Conservation (phyloP, 2,888 invertebrate genomes). For the Drosophila siamana region DNA sequence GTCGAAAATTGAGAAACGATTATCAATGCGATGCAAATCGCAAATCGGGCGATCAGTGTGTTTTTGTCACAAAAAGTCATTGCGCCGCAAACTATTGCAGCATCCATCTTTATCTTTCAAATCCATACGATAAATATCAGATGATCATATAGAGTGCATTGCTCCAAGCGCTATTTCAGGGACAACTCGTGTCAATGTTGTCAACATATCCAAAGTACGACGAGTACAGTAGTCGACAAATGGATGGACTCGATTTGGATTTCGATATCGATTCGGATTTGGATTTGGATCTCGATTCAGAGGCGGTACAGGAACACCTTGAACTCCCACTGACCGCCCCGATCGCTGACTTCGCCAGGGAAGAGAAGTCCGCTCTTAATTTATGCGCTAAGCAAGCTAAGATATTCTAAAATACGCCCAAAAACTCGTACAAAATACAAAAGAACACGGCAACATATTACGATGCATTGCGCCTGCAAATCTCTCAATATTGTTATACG, state of each 20-base stretch:
- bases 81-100: slow-evolving; percentile 72
- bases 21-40: slow-evolving; percentile 51
- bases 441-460: slow-evolving; percentile 19
- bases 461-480: slow-evolving; percentile 56
- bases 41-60: slow-evolving; percentile 23
- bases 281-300: slow-evolving; percentile 10
- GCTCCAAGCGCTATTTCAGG: slow-evolving; percentile 50
- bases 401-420: slow-evolving; percentile 52
- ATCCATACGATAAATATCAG: neutral
- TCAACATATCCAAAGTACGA: neutral
- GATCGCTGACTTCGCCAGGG: neutral
- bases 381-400: slow-evolving; percentile 54
- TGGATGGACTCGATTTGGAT: neutral
- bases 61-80: slow-evolving; percentile 49
- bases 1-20: slow-evolving; percentile 64
- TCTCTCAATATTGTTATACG: slow-evolving; percentile 7
- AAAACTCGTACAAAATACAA: slow-evolving; percentile 3
- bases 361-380: slow-evolving; percentile 27
- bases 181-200: slow-evolving; percentile 30
- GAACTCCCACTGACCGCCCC: slow-evolving; percentile 53
- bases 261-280: neutral
- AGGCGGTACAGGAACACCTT: slow-evolving; percentile 31
- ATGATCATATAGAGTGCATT: slow-evolving; percentile 44
- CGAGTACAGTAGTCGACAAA: slow-evolving; percentile 35
- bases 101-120: neutral